Evolutionary conservation across 2,113 vertebrate genomes (phyloP), one percentile per base, ranked within the genome.

Genomic region (Xenus cinereus): DNA sequence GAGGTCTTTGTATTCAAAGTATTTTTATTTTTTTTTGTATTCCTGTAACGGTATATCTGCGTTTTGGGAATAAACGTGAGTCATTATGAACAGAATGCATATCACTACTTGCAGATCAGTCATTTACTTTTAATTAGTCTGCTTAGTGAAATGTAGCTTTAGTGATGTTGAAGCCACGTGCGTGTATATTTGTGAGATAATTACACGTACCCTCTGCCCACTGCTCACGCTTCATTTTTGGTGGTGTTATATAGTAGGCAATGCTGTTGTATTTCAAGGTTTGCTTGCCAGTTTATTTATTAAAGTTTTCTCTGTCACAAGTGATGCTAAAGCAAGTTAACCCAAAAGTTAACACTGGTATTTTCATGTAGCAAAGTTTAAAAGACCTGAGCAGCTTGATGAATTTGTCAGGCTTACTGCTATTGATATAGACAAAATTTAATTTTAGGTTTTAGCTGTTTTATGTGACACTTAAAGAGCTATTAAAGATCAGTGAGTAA

Each of bases 161-260:
- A 23, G 60, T 35, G 71, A 8, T 37, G 56, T 10, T 50, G 71
- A 20, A 68, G 48, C 69, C 39, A 13, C 28, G 6, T 60, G 17
- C 3, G 1, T 16, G 14, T 23, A 18, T 43, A 7, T 14, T 45
- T 20, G 24, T 22, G 72, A 62, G 35, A 51, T 50, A 17, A 23
- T 66, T 18, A 11, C 7, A 1, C 6, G 22, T 18, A 3, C 37
- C 23, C 16, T 39, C 14, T 33, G 22, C 35, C 12, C 5, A 0
- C 27, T 68, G 66, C 78, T 78, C 30, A 0, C 12, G 14, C 64
- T 54, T 60, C 13, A 7, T 41, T 48, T n/a, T 51, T 24, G 26
- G 16, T 19, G 18, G 3, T 30, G 27, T 67, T 63, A n/a, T 1
- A 9, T 12, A 73, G 26, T 3, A 72, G 66, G 27, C 32, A 51